Evolutionary conservation across 2,113 vertebrate species (phyloP), one percentile per base, ranked within the genome.

Genomic region (Corythoichthys haematopterus): DNA sequence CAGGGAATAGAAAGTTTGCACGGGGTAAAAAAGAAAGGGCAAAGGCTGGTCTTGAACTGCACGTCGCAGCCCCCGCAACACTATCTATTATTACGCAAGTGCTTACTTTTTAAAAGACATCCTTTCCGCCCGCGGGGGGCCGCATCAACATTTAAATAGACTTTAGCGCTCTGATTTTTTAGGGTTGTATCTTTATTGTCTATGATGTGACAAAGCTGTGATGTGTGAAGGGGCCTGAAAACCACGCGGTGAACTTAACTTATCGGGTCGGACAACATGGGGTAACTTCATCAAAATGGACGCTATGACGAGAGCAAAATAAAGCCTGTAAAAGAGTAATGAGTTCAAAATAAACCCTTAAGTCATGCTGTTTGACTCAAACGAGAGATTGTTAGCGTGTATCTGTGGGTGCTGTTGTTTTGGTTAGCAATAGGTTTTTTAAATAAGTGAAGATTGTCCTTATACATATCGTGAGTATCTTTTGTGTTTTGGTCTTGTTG

Each of bases 11-110:
- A 46, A 57, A 5, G 68, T 74, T 75, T 71, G 65, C 57, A 62
- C 36, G 50, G 55, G 63, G 69, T 67, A 64, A 47, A 74, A 38
- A 59, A 48, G 48, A 58, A 37, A 56, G 37, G 63, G 1, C 36
- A 61, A 66, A 40, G 37, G 65, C 48, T 68, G 70, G 57, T 71
- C 77, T 55, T 69, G 58, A 74, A 68, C 48, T 64, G 45, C 59
- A 51, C 55, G 38, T 57, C 60, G 15, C 64, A 37, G 20, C n/a
- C 37, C 16, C 52, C 51, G 14, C 20, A 68, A 46, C 56, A 67
- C 56, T 47, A 63, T 43, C 40, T 77, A n/a, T 69, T 81, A 73
- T 77, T 71, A 77, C 58, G 38, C 50, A 72, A 72, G 72, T 69
- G 71, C 16, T 80, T 79, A 77, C 56, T 46, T 62, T 62, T 62